A percentile compares a stretch with the other conserved stretches of the same genome.
These are phyloP conservation scores for Paguma larvata DNA, from an alignment of 2,797 vertebrate species.

Conservation along the genomic window DNA sequence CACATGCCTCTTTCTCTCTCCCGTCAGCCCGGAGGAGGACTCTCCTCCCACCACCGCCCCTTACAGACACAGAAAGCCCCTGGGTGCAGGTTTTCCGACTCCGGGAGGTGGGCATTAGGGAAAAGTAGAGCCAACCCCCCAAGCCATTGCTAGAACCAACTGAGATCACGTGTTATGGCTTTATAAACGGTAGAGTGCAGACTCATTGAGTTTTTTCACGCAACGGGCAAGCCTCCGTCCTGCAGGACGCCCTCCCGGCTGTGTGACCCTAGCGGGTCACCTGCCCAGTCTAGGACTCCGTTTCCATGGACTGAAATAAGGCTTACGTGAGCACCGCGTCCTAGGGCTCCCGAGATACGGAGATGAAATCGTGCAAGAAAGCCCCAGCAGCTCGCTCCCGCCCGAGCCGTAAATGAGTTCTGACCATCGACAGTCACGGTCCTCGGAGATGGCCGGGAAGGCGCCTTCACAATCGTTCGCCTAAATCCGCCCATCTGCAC, in stretches of 20 bases:
- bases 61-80: accelerated
- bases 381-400: not conserved
- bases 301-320: not conserved
- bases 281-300: not conserved
- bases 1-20: accelerated
- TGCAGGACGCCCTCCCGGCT: not conserved
- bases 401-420: not conserved
- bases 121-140: not conserved
- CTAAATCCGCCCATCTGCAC: not conserved
- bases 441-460: accelerated
- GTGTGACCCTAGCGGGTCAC: not conserved
- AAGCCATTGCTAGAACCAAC: not conserved
- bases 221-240: not conserved
- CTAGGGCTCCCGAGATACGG: not conserved
- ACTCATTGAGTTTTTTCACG: accelerated
- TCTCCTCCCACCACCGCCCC: too few species aligned
- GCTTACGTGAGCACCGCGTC: not conserved
- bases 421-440: accelerated
- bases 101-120: not conserved
- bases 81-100: not conserved
- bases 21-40: not conserved
- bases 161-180: accelerated
- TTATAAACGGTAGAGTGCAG: not conserved
- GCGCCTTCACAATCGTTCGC: not conserved
- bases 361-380: not conserved